These are phyloP conservation scores for Amblyornis subalaris DNA, from an alignment of 2,113 vertebrate species.

Conservation along the genomic window DNA sequence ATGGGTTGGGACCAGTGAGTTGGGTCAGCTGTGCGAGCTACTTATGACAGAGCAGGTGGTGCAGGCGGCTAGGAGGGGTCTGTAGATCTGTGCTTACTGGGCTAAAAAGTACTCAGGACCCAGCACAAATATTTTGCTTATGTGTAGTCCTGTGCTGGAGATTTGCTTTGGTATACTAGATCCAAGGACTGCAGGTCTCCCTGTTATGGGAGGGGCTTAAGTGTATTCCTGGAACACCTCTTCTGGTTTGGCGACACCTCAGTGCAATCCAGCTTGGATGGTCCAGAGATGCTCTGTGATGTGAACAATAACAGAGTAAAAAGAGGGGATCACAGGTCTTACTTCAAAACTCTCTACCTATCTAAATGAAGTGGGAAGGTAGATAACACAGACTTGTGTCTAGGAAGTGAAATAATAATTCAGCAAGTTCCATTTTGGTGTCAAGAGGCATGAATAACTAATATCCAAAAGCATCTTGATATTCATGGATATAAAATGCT, in stretches of 20 bases:
- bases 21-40: accelerated
- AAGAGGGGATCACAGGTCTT: neutral
- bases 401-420: neutral
- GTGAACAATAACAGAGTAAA: neutral
- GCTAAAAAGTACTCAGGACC: neutral
- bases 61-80: neutral
- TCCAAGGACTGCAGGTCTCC: neutral
- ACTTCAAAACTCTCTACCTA: neutral
- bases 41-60: neutral
- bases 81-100: neutral
- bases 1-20: neutral
- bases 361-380: neutral
- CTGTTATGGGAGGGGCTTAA: neutral
- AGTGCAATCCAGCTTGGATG: neutral
- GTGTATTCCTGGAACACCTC: neutral
- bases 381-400: neutral
- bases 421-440: neutral
- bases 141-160: neutral
- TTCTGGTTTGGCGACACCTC: neutral
- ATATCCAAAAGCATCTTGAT: neutral
- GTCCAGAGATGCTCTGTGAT: neutral
- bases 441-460: neutral
- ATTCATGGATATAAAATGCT: neutral
- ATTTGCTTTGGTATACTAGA: neutral
- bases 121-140: neutral